A percentile compares a stretch with the other conserved stretches of the same genome.
phyloP scores from a whole-genome alignment of 2,797 vertebrate species.

The Scarus forsteni region DNA sequence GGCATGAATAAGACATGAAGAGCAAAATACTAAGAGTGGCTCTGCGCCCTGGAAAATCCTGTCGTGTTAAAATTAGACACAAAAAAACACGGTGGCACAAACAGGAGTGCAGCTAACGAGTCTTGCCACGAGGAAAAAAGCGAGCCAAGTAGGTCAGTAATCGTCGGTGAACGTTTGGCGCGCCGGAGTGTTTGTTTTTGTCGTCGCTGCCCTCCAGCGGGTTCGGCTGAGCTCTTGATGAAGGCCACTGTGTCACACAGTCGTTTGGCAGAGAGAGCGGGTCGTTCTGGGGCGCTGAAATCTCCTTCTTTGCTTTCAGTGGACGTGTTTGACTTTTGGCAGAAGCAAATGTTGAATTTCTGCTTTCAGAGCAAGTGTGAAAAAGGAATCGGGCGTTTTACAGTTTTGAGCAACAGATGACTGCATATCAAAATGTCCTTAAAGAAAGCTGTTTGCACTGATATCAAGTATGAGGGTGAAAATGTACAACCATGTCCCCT shows the following conservation, averaged over 20 bases:
- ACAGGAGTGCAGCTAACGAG: conserved; percentile 34
- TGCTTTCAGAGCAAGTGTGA: neutral
- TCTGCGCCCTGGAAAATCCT: conserved; percentile 59
- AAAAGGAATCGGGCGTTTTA: conserved; percentile 5
- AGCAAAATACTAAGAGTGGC: conserved; percentile 40
- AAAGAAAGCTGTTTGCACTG: neutral
- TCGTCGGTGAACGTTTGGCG: conserved; percentile 11
- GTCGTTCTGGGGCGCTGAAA: conserved; percentile 4
- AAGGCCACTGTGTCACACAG: conserved; percentile 21
- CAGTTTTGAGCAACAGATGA: conserved; percentile 7
- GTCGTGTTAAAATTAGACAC: conserved; percentile 66
- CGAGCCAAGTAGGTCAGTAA: conserved; percentile 70
- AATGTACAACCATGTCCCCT: too few relatives aligned
- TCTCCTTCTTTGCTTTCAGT: conserved; percentile 13
- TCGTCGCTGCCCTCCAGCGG: conserved; percentile 22
- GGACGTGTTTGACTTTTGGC: conserved; percentile 7
- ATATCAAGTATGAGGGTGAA: too few relatives aligned
- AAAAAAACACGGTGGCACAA: conserved; percentile 17
- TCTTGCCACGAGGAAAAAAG: conserved; percentile 39
- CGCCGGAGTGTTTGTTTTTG: conserved; percentile 28
- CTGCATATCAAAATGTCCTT: neutral
- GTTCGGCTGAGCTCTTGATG: conserved; percentile 22
- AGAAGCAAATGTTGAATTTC: conserved; percentile 10
- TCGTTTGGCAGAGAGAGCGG: conserved; percentile 25
- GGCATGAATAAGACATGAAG: conserved; percentile 71